These are phyloP conservation scores for Eulithis testata DNA, from an alignment of 2,888 invertebrate species.

Conservation along the genomic window DNA sequence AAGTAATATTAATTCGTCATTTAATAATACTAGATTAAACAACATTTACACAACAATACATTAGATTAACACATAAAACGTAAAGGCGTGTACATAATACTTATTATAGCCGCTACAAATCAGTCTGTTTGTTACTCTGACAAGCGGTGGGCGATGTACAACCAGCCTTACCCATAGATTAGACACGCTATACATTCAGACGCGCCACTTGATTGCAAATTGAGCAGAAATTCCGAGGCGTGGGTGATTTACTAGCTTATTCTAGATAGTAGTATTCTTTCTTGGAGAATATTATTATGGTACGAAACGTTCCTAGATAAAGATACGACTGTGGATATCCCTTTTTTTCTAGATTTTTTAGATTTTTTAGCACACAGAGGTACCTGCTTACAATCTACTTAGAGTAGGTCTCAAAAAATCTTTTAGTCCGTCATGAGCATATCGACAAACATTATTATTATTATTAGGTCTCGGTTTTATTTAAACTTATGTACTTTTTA, in stretches of 20 bases:
- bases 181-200: conserved; percentile 34
- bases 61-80: conserved; percentile 33
- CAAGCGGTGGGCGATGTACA: conserved; percentile 50
- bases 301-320: conserved; percentile 1
- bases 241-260: conserved; percentile 14
- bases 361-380: background rate
- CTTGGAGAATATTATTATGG: background rate
- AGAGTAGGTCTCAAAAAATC: no score
- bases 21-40: background rate
- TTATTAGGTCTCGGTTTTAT: no score
- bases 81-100: conserved; percentile 46
- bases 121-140: conserved; percentile 48
- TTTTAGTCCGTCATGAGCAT: no score
- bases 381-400: no score
- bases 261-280: conserved; percentile 14
- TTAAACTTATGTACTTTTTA: no score
- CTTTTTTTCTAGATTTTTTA: background rate
- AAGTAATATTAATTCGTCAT: background rate
- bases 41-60: conserved; percentile 18
- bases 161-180: conserved; percentile 45
- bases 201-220: conserved; percentile 33
- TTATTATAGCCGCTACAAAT: conserved; percentile 37
- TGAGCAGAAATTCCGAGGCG: conserved; percentile 36
- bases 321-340: background rate
- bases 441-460: no score